Conservation (phyloP, 2,113 vertebrate species). For the Nyctereutes procyonoides region DNA sequence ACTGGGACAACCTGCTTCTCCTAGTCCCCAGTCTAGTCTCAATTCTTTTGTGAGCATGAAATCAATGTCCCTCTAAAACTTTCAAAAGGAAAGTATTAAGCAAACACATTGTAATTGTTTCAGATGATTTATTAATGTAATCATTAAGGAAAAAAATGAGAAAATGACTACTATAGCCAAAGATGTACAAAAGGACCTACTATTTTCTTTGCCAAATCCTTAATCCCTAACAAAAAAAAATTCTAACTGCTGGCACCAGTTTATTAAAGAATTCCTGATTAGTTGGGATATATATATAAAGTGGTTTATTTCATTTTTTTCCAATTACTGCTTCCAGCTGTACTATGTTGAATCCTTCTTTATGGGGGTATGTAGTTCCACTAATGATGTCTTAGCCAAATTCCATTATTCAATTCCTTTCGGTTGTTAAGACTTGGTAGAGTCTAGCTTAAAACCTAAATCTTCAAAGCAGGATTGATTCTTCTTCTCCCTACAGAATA, state of each 20-base stretch:
- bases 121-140: conserved; percentile 31
- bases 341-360: not conserved
- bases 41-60: not conserved
- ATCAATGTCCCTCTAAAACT: not conserved
- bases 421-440: conserved; percentile 5
- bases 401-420: not conserved
- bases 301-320: not conserved
- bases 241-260: conserved; percentile 12
- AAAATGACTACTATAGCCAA: conserved; percentile 29
- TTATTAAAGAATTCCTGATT: conserved; percentile 45
- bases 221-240: conserved; percentile 34
- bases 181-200: conserved; percentile 9
- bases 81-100: conserved; percentile 26
- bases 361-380: not conserved
- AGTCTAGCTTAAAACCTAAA: conserved; percentile 40
- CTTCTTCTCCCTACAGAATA: not conserved
- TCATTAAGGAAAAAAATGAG: conserved; percentile 3
- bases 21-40: not conserved
- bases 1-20: not conserved
- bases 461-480: not conserved
- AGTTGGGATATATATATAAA: not conserved
- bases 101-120: not conserved
- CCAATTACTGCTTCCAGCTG: conserved; percentile 8
- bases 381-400: conserved; percentile 55
- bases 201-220: conserved; percentile 49